Base-by-base conservation (phyloP, 1,140 invertebrate genomes). In the Oscheius sp. region DNA sequence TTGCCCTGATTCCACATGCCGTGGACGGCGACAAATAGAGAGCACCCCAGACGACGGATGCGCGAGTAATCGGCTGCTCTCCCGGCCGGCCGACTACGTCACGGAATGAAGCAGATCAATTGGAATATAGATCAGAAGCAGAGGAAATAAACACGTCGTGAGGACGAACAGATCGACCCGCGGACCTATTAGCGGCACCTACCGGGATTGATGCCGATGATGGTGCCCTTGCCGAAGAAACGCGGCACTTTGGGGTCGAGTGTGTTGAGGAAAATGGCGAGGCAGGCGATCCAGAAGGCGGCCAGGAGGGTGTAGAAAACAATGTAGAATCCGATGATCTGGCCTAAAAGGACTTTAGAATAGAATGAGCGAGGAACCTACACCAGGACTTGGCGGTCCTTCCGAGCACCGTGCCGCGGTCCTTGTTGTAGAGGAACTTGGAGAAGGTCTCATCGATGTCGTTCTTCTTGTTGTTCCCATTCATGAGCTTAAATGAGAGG, bases 191-290 rank as follows among this genome's bases (percentile, higher is more conserved):
- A 55, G 49, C 49, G 7, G 49, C 49, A 73, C 68, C 32, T 28
- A 84, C 82, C 82, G 26, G 82, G 82, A 75, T 83, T 84, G 32
- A 78, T 75, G 26, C 82, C 82, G 68, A 83, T 84, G 49, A 83
- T 83, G 0, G 82, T 84, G 42, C 82, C 82, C 52, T 84, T 82
- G 23, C 82, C 82, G 49, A 84, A 82, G 68, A 79, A 83, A 59
- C 83, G 74, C 10, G 82, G 82, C 58, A 82, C 67, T 67, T 80
- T 67, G 4, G 66, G 68, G 49, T 83, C 82, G n/a, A 84, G 67
- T 1, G 83, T 84, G n/a, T 65, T 70, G 1, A 83, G 63, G 74
- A 83, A 83, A 35, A 81, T 74, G 13, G 76, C 63, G 32, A 83
- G 63, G 49, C 83, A 84, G 26, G 68, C 80, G 28, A 84, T 36